Evolutionary conservation across 2,888 invertebrate species (phyloP), one percentile per base, ranked within the genome.

Genomic region (Leucophenga maculata): DNA sequence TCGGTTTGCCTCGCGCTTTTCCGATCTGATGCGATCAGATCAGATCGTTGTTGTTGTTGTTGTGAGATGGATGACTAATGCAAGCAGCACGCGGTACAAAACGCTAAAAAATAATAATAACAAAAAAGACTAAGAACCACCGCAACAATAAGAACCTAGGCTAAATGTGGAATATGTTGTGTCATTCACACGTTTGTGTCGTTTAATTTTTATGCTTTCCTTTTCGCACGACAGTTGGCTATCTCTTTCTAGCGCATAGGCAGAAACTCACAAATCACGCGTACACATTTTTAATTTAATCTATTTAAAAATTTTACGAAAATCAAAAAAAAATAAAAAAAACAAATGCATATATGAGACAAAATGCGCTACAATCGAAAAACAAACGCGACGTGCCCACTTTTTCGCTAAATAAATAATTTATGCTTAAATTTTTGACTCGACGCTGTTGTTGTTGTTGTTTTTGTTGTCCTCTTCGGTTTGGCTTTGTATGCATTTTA

Each of bases 381-480:
- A 77, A 82, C 80, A 83, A 78, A 80, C 78, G 68, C 83, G 80
- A 81, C 80, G 80, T 83, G 80, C 80, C 80, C 84, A 80, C 80
- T 81, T 80, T 80, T 79, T 80, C 67, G 73, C 69, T 72, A 75
- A 72, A 39, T 39, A 39, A 60, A 39, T 60, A 60, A 60, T 60
- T 60, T 60, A 60, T 60, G 60, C 60, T 39, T 13, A 46, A n/a
- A 22, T 20, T 55, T 46, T 67, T 46, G 31, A 20, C 3, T 55
- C 72, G 20, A 32, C 39, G 39, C n/a, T 16, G 31, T 32, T 77
- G 20, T 16, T 67, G 20, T 66, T 66, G 18, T 46, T 67, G 59
- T 48, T 65, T 44, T 55, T 66, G 13, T 65, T 72, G 60, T 75
- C 44, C 64, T 62, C 44, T 18, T 64, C 18, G 64, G 6, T 48